Evolutionary conservation across 2,113 vertebrate species (phyloP), one percentile per base, ranked within the genome.

Genomic region (Gasterosteus aculeatus): DNA sequence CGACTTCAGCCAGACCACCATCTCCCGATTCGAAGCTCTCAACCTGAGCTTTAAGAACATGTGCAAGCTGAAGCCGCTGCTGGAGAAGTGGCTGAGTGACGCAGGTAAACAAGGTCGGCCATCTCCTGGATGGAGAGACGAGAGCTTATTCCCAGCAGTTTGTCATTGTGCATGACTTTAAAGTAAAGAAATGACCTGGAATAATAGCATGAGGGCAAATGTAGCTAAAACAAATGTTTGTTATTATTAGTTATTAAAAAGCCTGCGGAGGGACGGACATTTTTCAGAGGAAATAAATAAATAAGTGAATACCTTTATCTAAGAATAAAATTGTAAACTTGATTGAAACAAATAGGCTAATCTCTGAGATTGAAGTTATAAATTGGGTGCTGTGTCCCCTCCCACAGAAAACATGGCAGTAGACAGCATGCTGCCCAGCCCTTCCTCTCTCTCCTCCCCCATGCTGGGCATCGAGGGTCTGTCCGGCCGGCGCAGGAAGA

Each of bases 41-140:
- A 97, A 97, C 88, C 90, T 97, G 81, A 97, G 96, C 93, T 97
- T 97, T 81, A 97, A 97, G 92, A 97, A 97, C 92, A 97, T 97
- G 96, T 97, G 96, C 94, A 97, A 97, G 85, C 95, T 97, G 75
- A 97, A 97, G 66, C 96, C 96, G 0, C 94, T 97, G 81, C 93
- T 97, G 56, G 96, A 97, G 93, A 97, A 97, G 87, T 97, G 96
- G 96, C 93, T 97, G 77, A 95, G 93, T 1, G 96, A 97, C 2
- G 96, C 96, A 87, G 96, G 96, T 97, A 79, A 85, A 70, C 33
- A 10, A 7, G 9, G 9, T 22, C 10, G 10, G 3, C 33, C 33
- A 33, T 33, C 33, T 33, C 3, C 33, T 3, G 33, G 33, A 14
- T 51, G 3, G 33, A 51, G 18, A 38, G 7, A 19, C 26, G 10